phyloP scores from a whole-genome alignment of 1,140 invertebrate genomes.

The Cyphomyrmex costatus region DNA sequence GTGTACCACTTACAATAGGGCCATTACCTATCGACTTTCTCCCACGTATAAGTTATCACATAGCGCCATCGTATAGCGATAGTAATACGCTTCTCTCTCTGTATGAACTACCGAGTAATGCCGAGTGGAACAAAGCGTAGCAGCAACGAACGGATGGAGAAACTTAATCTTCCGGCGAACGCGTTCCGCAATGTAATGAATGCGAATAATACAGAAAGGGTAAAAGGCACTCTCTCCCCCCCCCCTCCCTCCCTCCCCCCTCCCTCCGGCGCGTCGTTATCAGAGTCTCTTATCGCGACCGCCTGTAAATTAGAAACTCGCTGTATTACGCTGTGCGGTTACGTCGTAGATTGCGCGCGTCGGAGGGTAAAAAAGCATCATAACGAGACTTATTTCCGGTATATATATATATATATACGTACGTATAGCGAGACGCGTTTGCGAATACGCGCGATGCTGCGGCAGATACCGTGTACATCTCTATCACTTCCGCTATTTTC shows the following conservation, averaged over 20 bases:
- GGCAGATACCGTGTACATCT: neutral
- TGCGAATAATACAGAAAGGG: conserved; percentile 70
- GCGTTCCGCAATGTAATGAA: conserved; percentile 68
- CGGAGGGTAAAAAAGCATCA: neutral
- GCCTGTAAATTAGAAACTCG: conserved; percentile 59
- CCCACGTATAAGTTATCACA: conserved; percentile 54
- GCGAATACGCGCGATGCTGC: neutral
- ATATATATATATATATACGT: too few relatives aligned
- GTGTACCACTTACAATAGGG: conserved; percentile 41
- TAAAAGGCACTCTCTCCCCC: conserved; percentile 50
- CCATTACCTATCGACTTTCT: conserved; percentile 69
- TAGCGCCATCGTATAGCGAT: conserved; percentile 51
- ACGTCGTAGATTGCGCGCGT: neutral
- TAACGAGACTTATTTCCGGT: neutral
- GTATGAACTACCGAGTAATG: conserved; percentile 67
- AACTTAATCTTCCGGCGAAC: conserved; percentile 74
- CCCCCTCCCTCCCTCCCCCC: neutral
- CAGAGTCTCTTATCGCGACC: conserved; percentile 49
- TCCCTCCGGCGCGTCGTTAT: conserved; percentile 41
- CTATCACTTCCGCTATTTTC: conserved; percentile 23
- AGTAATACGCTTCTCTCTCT: conserved; percentile 64
- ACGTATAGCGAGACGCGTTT: too few relatives aligned
- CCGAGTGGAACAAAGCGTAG: conserved; percentile 69
- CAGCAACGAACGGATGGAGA: conserved; percentile 62
- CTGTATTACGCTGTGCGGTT: conserved; percentile 22